Conservation (phyloP, 2,888 invertebrate species). For the Mythimna impura region DNA sequence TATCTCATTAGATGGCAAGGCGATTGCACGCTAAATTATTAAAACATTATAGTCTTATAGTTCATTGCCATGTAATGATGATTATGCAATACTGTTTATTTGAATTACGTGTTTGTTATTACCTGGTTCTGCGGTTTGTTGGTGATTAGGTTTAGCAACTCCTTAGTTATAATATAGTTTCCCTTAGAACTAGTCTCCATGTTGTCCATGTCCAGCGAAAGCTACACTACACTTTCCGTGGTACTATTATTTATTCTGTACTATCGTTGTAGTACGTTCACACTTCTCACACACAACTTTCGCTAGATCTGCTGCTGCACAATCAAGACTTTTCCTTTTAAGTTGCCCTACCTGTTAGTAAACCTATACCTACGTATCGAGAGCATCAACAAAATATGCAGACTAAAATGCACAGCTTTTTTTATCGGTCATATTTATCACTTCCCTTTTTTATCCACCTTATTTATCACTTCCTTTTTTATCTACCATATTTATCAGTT, state of each 20-base stretch:
- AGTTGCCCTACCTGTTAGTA: background rate
- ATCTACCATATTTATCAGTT: no score
- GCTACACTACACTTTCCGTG: constrained; percentile 18
- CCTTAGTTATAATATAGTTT: background rate
- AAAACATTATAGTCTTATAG: constrained; percentile 25
- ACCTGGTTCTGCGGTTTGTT: background rate
- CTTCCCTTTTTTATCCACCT: no score
- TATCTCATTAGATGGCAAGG: constrained; percentile 29
- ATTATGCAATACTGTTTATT: constrained; percentile 22
- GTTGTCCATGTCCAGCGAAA: constrained; percentile 25
- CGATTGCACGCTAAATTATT: constrained; percentile 24
- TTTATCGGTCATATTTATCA: background rate
- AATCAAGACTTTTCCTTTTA: constrained; percentile 11
- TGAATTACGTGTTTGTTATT: constrained; percentile 3
- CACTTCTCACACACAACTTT: constrained; percentile 38
- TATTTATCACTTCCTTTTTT: no score
- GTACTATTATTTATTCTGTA: constrained; percentile 36
- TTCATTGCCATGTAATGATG: constrained; percentile 39
- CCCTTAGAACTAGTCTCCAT: constrained; percentile 6
- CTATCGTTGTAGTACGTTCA: constrained; percentile 18
- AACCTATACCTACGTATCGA: constrained; percentile 1
- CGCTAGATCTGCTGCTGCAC: constrained; percentile 25
- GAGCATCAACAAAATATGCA: background rate
- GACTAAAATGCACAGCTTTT: background rate
- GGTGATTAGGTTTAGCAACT: constrained; percentile 22